Evolutionary conservation across 2,113 vertebrate genomes (phyloP), one percentile per base, ranked within the genome.

Genomic region (Cyanoramphus novaezelandiae): DNA sequence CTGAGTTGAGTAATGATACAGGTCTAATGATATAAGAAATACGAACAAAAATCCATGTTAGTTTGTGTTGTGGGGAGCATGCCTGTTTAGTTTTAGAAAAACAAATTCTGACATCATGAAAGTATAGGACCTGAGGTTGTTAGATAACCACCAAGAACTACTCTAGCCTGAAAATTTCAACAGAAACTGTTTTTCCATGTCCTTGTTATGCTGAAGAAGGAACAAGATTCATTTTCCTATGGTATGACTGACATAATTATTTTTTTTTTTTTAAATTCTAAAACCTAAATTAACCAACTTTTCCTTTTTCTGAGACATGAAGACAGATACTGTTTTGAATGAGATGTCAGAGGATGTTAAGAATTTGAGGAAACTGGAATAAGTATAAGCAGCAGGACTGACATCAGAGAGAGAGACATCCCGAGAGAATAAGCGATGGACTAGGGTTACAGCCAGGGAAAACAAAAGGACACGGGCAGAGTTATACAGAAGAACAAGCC

Each of bases 1-100:
- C 31, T 41, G 29, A 72, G 41, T 24, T 64, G 49, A 65, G 6
- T 19, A 69, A 43, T 5, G 18, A 31, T 0, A 27, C 8, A 64
- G 59, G 9, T 62, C 11, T 3, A 53, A 15, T 0, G 1, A 15
- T 41, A 4, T 4, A 64, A 65, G 10, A 64, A 72, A 50, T 9
- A 6, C 0, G 19, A 62, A 27, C 13, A 4, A 24, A 86, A 46
- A 71, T 21, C 2, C 25, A 57, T 41, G 49, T 5, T 7, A 21
- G 25, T 46, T 55, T 46, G 60, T 44, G 21, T 21, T 57, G 55
- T 6, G n/a, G 44, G 52, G n/a, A 74, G 21, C 52, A 12, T 4
- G 17, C 24, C 28, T 23, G 29, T 11, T 67, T 65, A 39, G 2
- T 74, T 81, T 75, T 27, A 19, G 43, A n/a, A 85, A 88, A 90